Base-by-base conservation (phyloP, 2,888 invertebrate genomes). In the Troides helena region DNA sequence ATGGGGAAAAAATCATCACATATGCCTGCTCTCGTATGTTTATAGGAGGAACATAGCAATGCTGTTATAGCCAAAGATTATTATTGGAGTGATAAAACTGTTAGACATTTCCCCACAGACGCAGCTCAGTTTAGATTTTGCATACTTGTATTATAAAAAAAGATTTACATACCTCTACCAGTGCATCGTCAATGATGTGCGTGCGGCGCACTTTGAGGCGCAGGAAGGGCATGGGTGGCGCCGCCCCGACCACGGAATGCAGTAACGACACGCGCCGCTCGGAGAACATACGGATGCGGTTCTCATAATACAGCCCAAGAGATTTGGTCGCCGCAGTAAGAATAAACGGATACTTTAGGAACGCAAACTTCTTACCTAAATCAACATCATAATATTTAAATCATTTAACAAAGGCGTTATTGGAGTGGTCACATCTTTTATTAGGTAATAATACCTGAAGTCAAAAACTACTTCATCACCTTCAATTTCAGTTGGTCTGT, bases 241-340 rank as follows among this genome's bases (percentile, higher is more conserved):
- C 95, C 67, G 96, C 96, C 21, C 98, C 98, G 67, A 97, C 95
- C 60, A 97, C 95, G 23, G 96, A 96, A 80, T 98, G 96, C 76
- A 98, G 93, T 77, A 98, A 93, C 79, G 98, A 97, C 81, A 97
- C 95, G 75, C 98, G 94, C 64, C 98, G 93, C 89, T 98, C 98
- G 72, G 97, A 97, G 87, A 97, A 97, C 99, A 99, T 99, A 68
- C 98, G 94, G 86, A 99, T 97, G 69, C 98, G 95, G 88, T 98
- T 98, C 89, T 99, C 99, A 85, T 97, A 98, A 90, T 98, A 98
- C 73, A 99, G 92, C 0, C 97, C 98, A 76, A 97, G 94, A 4
- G 97, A 97, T 91, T 98, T 98, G 10, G 97, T 98, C 14, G 98
- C 97, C 17, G 98, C 97, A 46, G 97, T 98, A 73, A 99, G 89